Base-by-base conservation (phyloP, 2,888 invertebrate genomes). In the Leptinotarsa tumamoca region DNA sequence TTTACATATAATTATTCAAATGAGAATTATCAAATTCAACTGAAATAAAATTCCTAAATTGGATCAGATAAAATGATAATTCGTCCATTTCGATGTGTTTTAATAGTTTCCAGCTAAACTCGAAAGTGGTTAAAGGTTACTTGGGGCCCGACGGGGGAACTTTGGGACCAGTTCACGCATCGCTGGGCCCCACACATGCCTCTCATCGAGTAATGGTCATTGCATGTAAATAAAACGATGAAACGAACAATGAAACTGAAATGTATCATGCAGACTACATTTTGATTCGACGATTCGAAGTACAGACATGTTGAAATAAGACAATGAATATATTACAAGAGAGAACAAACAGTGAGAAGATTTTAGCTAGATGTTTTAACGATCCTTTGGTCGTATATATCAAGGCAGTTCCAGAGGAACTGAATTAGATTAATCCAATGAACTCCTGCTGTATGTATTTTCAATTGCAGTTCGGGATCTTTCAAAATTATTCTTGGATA, bases 151-250 rank as follows among this genome's bases (percentile, higher is more conserved):
- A 68, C 89, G 89, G 89, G 90, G 89, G 90, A 63, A 33, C 33
- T 33, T 33, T 63, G 63, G 90, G 90, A 90, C 90, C 89, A 87
- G 89, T 89, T 90, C 90, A 90, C 89, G 90, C 90, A 89, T 89
- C 90, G 90, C 89, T 90, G 89, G 87, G 89, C 89, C 89, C 82
- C 84, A 89, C 89, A 87, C 88, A 90, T 90, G 90, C 89, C 83
- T 84, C 83, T 85, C 83, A 83, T 85, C 84, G 84, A 82, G 83
- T 86, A 86, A 87, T 87, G 86, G 86, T 84, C 84, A 86, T 85
- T 84, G 84, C 87, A 87, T 87, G 87, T 87, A 86, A 86, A 87
- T 86, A 86, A 84, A 85, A 85, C 84, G 86, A 86, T 84, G 84
- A 85, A 84, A 85, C 84, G 83, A 84, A 77, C 74, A 78, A 78